Conservation (phyloP, 2,113 vertebrate genomes). For the Bostrychus sinensis region DNA sequence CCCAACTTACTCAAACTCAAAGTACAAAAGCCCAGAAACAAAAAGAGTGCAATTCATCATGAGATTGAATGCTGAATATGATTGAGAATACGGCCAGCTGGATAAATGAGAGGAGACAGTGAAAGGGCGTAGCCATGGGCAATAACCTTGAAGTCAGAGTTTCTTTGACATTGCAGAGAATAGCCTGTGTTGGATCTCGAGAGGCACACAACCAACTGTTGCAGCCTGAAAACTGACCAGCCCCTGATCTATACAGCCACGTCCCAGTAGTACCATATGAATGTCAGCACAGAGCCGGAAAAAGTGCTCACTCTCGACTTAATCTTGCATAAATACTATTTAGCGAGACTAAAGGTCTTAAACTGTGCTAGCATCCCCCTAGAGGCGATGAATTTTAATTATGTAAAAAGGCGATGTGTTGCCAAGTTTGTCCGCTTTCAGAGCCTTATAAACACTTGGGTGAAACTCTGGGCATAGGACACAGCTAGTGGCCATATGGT, state of each 20-base stretch:
- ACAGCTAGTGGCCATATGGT: neutral
- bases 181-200: conserved; percentile 27
- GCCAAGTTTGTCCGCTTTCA: neutral
- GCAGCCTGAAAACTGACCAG: conserved; percentile 23
- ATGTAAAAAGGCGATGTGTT: conserved; percentile 6
- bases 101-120: conserved; percentile 28
- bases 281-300: conserved; percentile 44
- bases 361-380: neutral
- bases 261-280: conserved; percentile 36
- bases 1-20: neutral
- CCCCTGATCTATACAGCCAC: conserved; percentile 23
- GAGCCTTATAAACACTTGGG: neutral
- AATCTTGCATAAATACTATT: conserved; percentile 40
- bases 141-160: conserved; percentile 38
- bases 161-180: conserved; percentile 19
- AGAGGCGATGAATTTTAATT: conserved; percentile 25
- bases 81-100: conserved; percentile 22
- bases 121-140: conserved; percentile 24
- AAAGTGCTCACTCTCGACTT: conserved; percentile 29
- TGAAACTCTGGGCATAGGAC: neutral
- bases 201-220: conserved; percentile 37
- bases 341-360: conserved; percentile 31
- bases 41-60: neutral
- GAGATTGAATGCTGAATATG: conserved; percentile 1
- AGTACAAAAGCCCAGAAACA: neutral